Conservation (phyloP, 2,797 vertebrate species). For the Botia kubotai region DNA sequence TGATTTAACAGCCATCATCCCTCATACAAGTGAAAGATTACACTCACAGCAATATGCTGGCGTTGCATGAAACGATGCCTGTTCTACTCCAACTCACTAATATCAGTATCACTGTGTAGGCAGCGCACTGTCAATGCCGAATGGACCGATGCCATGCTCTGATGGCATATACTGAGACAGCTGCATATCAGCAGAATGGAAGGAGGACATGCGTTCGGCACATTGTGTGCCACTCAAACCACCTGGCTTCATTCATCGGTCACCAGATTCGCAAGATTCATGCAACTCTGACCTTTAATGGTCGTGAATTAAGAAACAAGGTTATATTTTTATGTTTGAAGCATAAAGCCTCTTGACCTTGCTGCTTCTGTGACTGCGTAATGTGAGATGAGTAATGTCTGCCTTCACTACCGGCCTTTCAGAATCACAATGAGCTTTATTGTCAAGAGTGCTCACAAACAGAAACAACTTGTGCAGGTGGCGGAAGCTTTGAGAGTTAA, state of each 20-base stretch:
- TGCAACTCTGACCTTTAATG: slow-evolving; percentile 6
- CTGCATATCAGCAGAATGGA: neutral
- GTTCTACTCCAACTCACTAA: slow-evolving; percentile 28
- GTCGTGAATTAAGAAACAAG: neutral
- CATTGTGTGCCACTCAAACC: neutral
- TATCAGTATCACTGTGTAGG: slow-evolving; percentile 47
- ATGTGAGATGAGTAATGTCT: too few species aligned
- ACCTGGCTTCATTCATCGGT: neutral
- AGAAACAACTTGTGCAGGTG: too few species aligned
- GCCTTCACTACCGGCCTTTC: too few species aligned
- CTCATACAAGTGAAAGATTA: slow-evolving; percentile 45
- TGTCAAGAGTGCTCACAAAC: too few species aligned
- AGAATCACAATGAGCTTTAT: too few species aligned
- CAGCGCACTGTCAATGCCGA: slow-evolving; percentile 20
- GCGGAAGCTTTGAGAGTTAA: too few species aligned
- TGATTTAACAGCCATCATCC: slow-evolving; percentile 38
- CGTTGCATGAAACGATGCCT: slow-evolving; percentile 34
- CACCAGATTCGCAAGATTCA: neutral
- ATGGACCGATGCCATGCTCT: slow-evolving; percentile 29
- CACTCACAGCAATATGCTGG: slow-evolving; percentile 43
- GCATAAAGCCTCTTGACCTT: slow-evolving; percentile 29
- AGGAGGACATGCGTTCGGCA: neutral
- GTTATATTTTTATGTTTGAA: slow-evolving; percentile 12
- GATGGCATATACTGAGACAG: slow-evolving; percentile 14
- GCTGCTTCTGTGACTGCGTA: slow-evolving; percentile 1